phyloP scores from a whole-genome alignment of 2,113 vertebrate genomes.

The Carassius carassius region DNA sequence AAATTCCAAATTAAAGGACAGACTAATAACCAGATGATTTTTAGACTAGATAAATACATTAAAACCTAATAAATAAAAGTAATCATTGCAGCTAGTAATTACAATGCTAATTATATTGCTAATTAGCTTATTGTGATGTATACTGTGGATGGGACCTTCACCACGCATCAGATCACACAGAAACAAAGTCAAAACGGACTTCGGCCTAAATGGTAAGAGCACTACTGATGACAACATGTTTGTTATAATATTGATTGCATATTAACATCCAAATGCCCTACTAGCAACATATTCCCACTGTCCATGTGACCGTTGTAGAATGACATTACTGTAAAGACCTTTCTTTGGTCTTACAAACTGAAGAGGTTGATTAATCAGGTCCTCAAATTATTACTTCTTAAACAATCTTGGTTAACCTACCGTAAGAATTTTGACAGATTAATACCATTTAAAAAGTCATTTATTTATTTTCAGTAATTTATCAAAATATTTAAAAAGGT shows the following conservation, averaged over 20 bases:
- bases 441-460: too few relatives aligned
- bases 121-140: conserved; percentile 76
- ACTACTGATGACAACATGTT: background rate
- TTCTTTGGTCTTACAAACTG: conserved; percentile 2
- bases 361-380: conserved; percentile 18
- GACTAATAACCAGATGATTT: conserved; percentile 71
- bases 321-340: conserved; percentile 15
- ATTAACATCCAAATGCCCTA: conserved; percentile 35
- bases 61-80: conserved; percentile 77
- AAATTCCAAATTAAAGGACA: conserved; percentile 59
- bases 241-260: conserved; percentile 24
- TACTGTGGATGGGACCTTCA: conserved; percentile 68
- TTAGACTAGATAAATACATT: conserved; percentile 73
- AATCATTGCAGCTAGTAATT: conserved; percentile 80
- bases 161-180: conserved; percentile 57
- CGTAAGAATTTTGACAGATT: too few relatives aligned
- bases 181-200: conserved; percentile 50
- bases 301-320: background rate
- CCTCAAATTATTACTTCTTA: conserved; percentile 27
- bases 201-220: conserved; percentile 30
- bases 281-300: background rate
- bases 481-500: too few relatives aligned
- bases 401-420: background rate
- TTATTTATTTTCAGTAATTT: too few relatives aligned
- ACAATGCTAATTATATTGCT: conserved; percentile 80